Evolutionary conservation across 2,888 invertebrate genomes (phyloP), one percentile per base, ranked within the genome.

Genomic region (Lasiommata megera): DNA sequence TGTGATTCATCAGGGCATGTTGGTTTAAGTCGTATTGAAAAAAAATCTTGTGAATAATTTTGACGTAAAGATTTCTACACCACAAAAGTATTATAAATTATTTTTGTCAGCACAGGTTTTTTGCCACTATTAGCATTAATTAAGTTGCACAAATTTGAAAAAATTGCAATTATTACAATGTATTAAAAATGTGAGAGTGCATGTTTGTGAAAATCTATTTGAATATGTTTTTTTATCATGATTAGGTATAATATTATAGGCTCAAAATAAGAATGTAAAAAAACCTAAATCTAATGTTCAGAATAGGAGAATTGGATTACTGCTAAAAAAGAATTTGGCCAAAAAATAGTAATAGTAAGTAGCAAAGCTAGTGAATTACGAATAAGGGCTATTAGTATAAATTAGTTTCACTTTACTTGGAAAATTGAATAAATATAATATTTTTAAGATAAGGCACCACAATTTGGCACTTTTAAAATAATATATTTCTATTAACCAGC

Each of bases 321-420:
- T 16, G 31, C 1, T 31, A 31, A 8, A 14, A 38, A 47, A 18
- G 12, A 37, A 40, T 48, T 53, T 43, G 53, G 56, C 53, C 56
- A 57, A 60, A 44, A 31, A 50, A 23, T 54, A 56, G 37, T 48
- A 28, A 38, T 53, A 56, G 36, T 6, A 38, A 34, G 12, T 50
- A 53, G 28, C 17, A 31, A 44, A 50, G 23, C 18, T 56, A 60
- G 31, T 47, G 9, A 34, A 23, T 34, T 16, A 6, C 31, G 16
- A 31, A 46, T 31, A 34, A 31, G 34, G 1, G 17, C 17, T 40
- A 40, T 17, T 11, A 34, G 3, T 11, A 34, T 11, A 41, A 17
- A 12, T 36, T 36, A 36, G n/a, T n/a, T n/a, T n/a, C n/a, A n/a
- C n/a, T n/a, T n/a, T n/a, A n/a, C n/a, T n/a, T n/a, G n/a, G n/a